Percentiles rank a stretch among this genome's conserved stretches.
Evolutionary conservation across 2,113 vertebrate species (phyloP).

Genomic region (Pogona vitticeps): DNA sequence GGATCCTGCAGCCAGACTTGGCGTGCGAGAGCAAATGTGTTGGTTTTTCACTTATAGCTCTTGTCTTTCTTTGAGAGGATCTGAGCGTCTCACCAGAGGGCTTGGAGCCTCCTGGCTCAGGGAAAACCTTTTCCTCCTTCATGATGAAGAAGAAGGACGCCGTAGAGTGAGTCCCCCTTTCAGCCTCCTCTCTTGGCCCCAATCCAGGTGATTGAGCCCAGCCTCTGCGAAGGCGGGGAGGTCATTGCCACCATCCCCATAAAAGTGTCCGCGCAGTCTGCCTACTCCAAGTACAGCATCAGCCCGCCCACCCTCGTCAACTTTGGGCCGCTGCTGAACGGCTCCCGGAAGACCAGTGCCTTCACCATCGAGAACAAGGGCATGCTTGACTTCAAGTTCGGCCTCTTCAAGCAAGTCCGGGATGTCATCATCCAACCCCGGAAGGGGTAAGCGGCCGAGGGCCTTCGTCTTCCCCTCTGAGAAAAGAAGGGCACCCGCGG

Average conservation of each 20-base stretch:
- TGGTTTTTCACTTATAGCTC: too few relatives aligned
- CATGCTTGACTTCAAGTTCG: constrained; percentile 75
- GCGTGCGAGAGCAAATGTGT: too few relatives aligned
- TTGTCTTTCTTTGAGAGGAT: not conserved
- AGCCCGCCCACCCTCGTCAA: constrained; percentile 76
- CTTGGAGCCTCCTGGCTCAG: too few relatives aligned
- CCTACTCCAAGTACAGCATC: constrained; percentile 85
- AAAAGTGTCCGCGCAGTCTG: constrained; percentile 75
- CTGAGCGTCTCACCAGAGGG: too few relatives aligned
- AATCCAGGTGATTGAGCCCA: constrained; percentile 87
- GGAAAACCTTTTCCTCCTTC: not conserved
- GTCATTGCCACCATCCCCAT: constrained; percentile 78
- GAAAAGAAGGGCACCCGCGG: not conserved
- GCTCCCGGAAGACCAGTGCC: constrained; percentile 72
- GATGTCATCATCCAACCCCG: constrained; percentile 42
- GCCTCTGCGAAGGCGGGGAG: constrained; percentile 68
- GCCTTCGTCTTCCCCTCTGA: not conserved
- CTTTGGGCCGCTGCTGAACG: constrained; percentile 81
- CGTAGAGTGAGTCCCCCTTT: not conserved
- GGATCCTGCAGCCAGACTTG: too few relatives aligned
- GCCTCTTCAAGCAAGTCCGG: constrained; percentile 65
- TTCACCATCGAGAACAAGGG: constrained; percentile 87
- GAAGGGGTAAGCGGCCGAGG: constrained; percentile 70
- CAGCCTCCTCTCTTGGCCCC: not conserved
- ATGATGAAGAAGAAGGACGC: too few relatives aligned